A percentile compares a stretch with the other conserved stretches of the same genome.
Conservation (phyloP, 2,113 vertebrate species). For the Anoplopoma fimbria region DNA sequence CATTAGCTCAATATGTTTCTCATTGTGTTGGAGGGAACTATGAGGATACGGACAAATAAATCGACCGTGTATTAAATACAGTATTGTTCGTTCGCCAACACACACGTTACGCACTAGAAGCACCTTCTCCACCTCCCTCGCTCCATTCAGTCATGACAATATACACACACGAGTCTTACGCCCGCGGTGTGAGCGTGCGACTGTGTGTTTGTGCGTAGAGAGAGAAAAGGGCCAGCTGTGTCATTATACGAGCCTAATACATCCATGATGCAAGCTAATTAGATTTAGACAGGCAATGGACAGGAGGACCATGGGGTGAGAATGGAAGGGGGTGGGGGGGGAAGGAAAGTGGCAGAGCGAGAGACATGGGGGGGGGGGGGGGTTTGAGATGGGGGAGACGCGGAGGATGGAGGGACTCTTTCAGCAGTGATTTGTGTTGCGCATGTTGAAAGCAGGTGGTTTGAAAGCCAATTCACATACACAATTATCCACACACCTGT, state of each 20-base stretch:
- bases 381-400: neutral
- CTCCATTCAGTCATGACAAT: slow-evolving; percentile 49
- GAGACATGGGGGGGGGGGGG: neutral
- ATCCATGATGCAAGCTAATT: slow-evolving; percentile 63
- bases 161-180: slow-evolving; percentile 18
- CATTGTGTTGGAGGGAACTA: slow-evolving; percentile 29
- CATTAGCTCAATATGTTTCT: slow-evolving; percentile 32
- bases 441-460: slow-evolving; percentile 36
- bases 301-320: slow-evolving; percentile 26
- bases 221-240: slow-evolving; percentile 61
- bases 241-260: slow-evolving; percentile 49
- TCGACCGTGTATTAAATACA: slow-evolving; percentile 12
- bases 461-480: slow-evolving; percentile 46
- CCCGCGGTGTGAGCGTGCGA: slow-evolving; percentile 4
- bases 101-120: slow-evolving; percentile 3
- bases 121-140: neutral
- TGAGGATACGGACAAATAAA: slow-evolving; percentile 32
- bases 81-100: slow-evolving; percentile 16
- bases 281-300: slow-evolving; percentile 37
- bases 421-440: slow-evolving; percentile 30
- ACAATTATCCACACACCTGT: slow-evolving; percentile 52
- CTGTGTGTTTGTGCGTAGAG: slow-evolving; percentile 22
- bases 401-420: slow-evolving; percentile 22
- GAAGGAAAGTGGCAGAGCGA: neutral
- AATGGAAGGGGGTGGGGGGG: neutral